Base-by-base conservation (phyloP, 2,797 vertebrate genomes). In the Macropodus opercularis region DNA sequence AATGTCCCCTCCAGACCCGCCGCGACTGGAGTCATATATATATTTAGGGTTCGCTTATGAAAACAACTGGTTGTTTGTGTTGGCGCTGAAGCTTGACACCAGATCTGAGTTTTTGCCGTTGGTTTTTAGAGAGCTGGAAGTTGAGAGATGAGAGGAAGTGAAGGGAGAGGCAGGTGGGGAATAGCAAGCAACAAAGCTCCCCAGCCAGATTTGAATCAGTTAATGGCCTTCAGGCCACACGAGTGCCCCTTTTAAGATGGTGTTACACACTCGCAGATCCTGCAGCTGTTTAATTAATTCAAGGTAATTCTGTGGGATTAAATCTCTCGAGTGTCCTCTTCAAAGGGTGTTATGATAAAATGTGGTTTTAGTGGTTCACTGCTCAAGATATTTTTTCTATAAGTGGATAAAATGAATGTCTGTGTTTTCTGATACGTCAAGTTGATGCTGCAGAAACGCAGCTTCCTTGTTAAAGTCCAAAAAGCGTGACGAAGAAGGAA, bases 1-100 rank as follows among this genome's bases (percentile, higher is more conserved):
- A 67, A 66, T 23, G 1, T 48, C 9, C 40, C 22, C 36, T n/a
- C 15, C 31, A 67, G 63, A 52, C 31, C n/a, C 10, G 21, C 5
- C 24, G 27, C 6, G 41, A 4, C 14, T 63, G 35, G 23, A 19
- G 12, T 14, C 32, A 13, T 38, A 17, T 38, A n/a, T 3, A 12
- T 29, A 7, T 18, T 60, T 34, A 39, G n/a, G 21, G 46, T 60
- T 58, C 14, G 29, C 35, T 7, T 9, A 12, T 21, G 22, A 38
- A 53, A 40, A 61, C 4, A 41, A 35, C 47, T 8, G 29, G 24
- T 35, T 3, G 1, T 9, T 43, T 42, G 26, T 35, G 31, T 8
- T 31, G 32, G 8, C 23, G 4, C 23, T 24, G 7, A 54, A 32
- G 24, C 36, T 10, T 11, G 10, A 3, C 21, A 26, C 2, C 24